These are phyloP conservation scores for Caenorhabditis doughertyi DNA, from an alignment of 2,888 invertebrate species.

Conservation along the genomic window DNA sequence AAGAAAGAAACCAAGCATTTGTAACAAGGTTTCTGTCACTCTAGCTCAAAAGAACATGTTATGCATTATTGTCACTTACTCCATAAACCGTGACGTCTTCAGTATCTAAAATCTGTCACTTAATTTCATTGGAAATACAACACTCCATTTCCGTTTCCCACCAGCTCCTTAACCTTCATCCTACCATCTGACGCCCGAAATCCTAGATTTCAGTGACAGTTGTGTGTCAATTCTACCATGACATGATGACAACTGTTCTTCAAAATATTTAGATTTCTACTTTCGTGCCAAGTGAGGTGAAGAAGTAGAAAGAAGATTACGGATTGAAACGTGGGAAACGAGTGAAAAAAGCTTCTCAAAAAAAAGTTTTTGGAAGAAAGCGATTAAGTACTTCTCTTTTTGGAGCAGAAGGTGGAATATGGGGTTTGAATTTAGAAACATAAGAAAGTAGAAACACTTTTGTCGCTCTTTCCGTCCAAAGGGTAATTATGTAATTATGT, in stretches of 20 bases:
- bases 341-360: slow-evolving; percentile 32
- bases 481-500: slow-evolving; percentile 63
- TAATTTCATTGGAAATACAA: slow-evolving; percentile 57
- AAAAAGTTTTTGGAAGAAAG: slow-evolving; percentile 12
- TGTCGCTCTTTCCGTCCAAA: slow-evolving; percentile 9
- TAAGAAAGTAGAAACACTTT: slow-evolving; percentile 17
- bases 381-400: slow-evolving; percentile 39
- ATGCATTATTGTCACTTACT: too few relatives aligned
- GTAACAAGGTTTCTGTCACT: too few relatives aligned
- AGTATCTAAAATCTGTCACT: slow-evolving; percentile 50
- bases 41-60: too few relatives aligned
- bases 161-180: slow-evolving; percentile 11
- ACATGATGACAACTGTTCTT: slow-evolving; percentile 16
- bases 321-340: slow-evolving; percentile 49
- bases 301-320: slow-evolving; percentile 22
- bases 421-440: slow-evolving; percentile 27
- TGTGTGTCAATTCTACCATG: slow-evolving; percentile 43
- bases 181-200: slow-evolving; percentile 56
- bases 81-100: too few relatives aligned
- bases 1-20: too few relatives aligned
- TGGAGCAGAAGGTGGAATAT: not conserved
- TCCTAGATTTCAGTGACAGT: slow-evolving; percentile 39
- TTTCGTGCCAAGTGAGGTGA: not conserved
- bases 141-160: slow-evolving; percentile 12
- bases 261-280: not conserved